Conservation (phyloP, 2,888 invertebrate species). For the Chymomyza amoena region DNA sequence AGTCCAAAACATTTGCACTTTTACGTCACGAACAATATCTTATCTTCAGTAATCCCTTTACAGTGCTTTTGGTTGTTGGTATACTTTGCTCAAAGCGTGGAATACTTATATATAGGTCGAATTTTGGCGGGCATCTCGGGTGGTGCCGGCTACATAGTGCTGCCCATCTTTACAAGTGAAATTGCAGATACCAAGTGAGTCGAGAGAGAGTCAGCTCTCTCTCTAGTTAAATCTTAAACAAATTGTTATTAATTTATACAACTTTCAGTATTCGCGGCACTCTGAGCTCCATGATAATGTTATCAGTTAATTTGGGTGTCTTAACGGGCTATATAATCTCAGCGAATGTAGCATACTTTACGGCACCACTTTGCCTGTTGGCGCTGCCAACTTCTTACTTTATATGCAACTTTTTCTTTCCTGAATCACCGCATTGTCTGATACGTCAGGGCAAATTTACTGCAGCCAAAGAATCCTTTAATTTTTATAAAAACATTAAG, state of each 20-base stretch:
- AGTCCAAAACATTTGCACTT: background rate
- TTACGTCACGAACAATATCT: background rate
- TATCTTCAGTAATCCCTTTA: background rate
- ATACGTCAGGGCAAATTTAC: conserved; percentile 44
- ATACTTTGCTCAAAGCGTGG: conserved; percentile 65
- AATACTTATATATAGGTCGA: conserved; percentile 72
- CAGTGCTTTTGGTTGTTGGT: conserved; percentile 74
- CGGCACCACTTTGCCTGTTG: conserved; percentile 48
- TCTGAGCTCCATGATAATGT: conserved; percentile 62
- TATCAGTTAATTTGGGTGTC: conserved; percentile 59
- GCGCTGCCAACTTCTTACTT: conserved; percentile 56
- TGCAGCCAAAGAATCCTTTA: conserved; percentile 58
- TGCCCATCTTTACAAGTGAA: conserved; percentile 76
- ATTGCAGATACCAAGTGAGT: conserved; percentile 75
- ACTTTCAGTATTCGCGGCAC: conserved; percentile 70
- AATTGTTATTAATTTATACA: background rate
- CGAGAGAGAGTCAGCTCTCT: background rate
- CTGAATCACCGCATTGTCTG: conserved; percentile 68
- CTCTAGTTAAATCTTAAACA: background rate
- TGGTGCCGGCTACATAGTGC: conserved; percentile 70
- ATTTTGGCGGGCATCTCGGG: conserved; percentile 73
- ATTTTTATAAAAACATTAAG: conserved; percentile 58
- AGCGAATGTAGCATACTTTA: conserved; percentile 48
- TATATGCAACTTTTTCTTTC: conserved; percentile 49
- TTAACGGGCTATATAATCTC: conserved; percentile 57